Base-by-base conservation (phyloP, 2,888 invertebrate species). In the Neocrepidodera transversa region DNA sequence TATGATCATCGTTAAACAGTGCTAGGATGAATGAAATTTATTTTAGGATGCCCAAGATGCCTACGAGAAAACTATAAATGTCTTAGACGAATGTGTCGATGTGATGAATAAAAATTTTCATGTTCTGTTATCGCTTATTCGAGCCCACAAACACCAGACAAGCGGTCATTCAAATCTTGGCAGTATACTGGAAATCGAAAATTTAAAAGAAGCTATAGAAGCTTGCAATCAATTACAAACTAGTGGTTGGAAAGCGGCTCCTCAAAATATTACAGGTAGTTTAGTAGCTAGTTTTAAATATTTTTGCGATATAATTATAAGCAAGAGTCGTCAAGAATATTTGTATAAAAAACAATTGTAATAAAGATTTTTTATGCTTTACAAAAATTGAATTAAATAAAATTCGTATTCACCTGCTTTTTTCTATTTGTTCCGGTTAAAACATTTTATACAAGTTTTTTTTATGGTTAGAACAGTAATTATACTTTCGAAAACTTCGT, bases 11-110 rank as follows among this genome's bases (percentile, higher is more conserved):
- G n/a, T n/a, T n/a, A n/a, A n/a, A n/a, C n/a, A n/a, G n/a, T n/a
- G n/a, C n/a, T n/a, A n/a, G n/a, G n/a, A n/a, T n/a, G n/a, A n/a
- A n/a, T n/a, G n/a, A 5, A 5, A 23, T 32, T 30, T 20, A 11
- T 52, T 54, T 36, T 28, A 54, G 74, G 73, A 71, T 45, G 65
- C 72, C 1, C 73, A 74, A 70, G 62, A 65, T 36, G 66, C 71
- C 50, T 72, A 72, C 28, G 73, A 74, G 56, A 60, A 60, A 11
- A 67, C 70, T 5, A 61, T 68, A 1, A 50, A 65, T 36, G 40
- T 67, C 11, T 57, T 76, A 57, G 76, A 76, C 50, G 43, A 68
- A 23, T 61, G 63, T 13, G 62, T 75, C 10, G 65, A 70, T 7
- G 51, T 56, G 2, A 60, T 76, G 63, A 64, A 68, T 36, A 63